Evolutionary conservation across 2,888 invertebrate species (phyloP), one percentile per base, ranked within the genome.

Genomic region (Leucania comma): DNA sequence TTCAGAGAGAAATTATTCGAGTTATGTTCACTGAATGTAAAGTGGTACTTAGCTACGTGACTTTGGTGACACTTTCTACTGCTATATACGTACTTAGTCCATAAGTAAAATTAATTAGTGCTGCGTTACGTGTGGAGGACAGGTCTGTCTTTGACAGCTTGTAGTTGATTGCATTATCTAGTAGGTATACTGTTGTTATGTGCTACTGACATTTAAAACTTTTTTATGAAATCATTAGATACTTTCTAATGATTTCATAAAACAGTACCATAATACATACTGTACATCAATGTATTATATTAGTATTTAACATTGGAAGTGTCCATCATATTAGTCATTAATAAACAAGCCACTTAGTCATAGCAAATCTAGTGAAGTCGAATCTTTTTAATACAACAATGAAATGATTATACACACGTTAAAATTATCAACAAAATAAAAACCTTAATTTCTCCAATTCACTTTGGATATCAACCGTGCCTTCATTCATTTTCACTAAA

Each of bases 391-490:
- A 51, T 2, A 5, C 20, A 38, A 48, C 2, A 17, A 71, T 63
- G 63, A 69, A n/a, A 22, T 35, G 14, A 56, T 53, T 66, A 50
- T 29, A 51, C 48, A 35, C 42, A 42, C 38, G 53, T 50, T 35
- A 22, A 42, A 48, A 68, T 72, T 29, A 66, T 51, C 38, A 81
- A 68, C 51, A 42, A 65, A 64, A 61, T 3, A 48, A 51, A 54
- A 65, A 95, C 95, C 94, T 95, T 75, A 95, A 88, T 85, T 90
- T 93, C 81, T 95, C 92, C 86, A 95, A 85, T 80, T 95, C 95
- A 63, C 81, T 77, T 54, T 92, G 90, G 46, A 93, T 85, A 87
- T 94, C 94, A 50, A 89, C 80, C 3, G 91, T 90, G 68, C 92
- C 92, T 83, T 94, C 94, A 79, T 88, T 89, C 94, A 94, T 94